Conservation (phyloP, 2,797 vertebrate genomes). For the Peromyscus eremicus region DNA sequence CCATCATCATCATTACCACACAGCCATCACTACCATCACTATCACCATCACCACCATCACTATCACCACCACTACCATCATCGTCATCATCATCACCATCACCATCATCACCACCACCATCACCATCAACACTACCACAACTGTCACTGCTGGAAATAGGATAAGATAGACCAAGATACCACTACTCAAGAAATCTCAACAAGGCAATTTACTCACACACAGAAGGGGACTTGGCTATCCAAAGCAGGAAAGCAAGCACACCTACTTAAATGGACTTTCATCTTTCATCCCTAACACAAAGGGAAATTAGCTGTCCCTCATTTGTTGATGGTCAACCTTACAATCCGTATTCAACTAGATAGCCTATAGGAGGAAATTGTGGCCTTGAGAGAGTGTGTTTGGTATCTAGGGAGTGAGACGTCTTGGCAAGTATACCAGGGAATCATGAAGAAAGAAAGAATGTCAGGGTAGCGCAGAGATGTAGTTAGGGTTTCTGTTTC, state of each 20-base stretch:
- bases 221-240: not conserved
- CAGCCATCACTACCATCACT: rapidly evolving
- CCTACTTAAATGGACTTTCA: not conserved
- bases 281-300: not conserved
- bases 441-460: not conserved
- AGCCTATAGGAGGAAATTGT: too few species aligned
- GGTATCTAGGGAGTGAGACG: not conserved
- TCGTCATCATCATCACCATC: too few species aligned
- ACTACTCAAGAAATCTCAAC: not conserved
- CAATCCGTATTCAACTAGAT: not conserved
- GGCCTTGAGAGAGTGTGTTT: not conserved
- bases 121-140: not conserved
- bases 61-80: too few species aligned
- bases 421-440: not conserved
- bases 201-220: not conserved
- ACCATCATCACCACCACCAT: not conserved
- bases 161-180: not conserved
- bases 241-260: not conserved
- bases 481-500: not conserved
- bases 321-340: not conserved
- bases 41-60: rapidly evolving
- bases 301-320: not conserved
- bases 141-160: not conserved
- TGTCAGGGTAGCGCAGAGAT: not conserved
- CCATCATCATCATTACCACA: rapidly evolving